These are phyloP conservation scores for Cygnus buccinator DNA, from an alignment of 2,113 vertebrate species.

Conservation along the genomic window DNA sequence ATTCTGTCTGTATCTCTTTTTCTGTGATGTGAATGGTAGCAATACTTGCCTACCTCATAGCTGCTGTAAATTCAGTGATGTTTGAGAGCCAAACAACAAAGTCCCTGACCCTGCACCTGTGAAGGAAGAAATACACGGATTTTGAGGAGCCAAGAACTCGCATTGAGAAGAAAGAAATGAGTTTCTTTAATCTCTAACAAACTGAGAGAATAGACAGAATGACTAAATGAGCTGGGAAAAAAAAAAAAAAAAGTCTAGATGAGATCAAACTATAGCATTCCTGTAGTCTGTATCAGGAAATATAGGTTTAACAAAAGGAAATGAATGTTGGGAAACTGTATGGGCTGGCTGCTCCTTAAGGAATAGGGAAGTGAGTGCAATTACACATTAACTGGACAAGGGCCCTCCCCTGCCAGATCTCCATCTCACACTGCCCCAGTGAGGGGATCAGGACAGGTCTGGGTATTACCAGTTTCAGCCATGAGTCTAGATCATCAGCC, in stretches of 20 bases:
- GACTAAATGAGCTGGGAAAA: not conserved
- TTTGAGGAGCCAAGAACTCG: not conserved
- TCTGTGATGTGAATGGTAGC: not conserved
- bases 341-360: not conserved
- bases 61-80: constrained; percentile 26
- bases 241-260: not conserved
- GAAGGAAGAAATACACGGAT: constrained; percentile 16
- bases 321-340: not conserved
- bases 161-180: not conserved
- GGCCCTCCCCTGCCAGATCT: not conserved
- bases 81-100: constrained; percentile 29
- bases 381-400: rapidly evolving
- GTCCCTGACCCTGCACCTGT: constrained; percentile 27
- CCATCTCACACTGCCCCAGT: not conserved
- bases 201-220: not conserved
- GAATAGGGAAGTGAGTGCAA: rapidly evolving
- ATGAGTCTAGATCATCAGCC: not conserved
- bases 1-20: not conserved
- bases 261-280: not conserved
- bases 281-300: not conserved
- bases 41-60: constrained; percentile 2
- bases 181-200: not conserved
- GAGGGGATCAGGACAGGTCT: not conserved
- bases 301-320: not conserved
- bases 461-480: not conserved